phyloP scores from a whole-genome alignment of 2,797 vertebrate species.

The Tinamus major region DNA sequence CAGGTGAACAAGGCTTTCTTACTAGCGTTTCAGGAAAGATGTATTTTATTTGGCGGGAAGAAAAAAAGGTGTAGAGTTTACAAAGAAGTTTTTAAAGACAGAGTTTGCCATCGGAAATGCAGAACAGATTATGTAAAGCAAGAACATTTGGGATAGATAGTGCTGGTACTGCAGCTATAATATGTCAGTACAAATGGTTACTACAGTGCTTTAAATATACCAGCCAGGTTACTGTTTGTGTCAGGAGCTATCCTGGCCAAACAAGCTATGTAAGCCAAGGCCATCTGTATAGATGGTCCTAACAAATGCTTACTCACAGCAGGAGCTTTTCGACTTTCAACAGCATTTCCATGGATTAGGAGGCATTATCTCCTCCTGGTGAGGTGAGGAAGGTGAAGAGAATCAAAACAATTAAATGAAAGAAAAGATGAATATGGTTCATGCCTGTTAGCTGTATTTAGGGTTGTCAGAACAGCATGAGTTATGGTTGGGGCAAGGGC shows the following conservation, averaged over 20 bases:
- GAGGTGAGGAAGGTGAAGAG: background rate
- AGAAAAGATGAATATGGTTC: background rate
- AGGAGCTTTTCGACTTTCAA: background rate
- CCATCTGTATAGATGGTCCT: background rate
- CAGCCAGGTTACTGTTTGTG: background rate
- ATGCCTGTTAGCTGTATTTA: background rate
- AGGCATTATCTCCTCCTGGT: background rate
- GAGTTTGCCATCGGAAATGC: background rate
- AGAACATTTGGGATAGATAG: background rate
- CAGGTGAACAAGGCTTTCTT: background rate
- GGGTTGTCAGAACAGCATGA: background rate
- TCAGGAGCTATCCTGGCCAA: background rate
- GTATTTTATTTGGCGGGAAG: background rate
- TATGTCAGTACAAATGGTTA: background rate
- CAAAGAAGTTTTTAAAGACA: background rate
- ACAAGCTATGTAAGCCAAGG: background rate
- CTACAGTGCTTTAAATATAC: background rate
- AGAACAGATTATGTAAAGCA: background rate
- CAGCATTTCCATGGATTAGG: background rate
- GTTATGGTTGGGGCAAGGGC: background rate
- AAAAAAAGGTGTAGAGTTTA: background rate
- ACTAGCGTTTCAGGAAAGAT: background rate
- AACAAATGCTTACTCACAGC: background rate
- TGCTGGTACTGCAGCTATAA: background rate
- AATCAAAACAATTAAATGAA: background rate